Evolutionary conservation across 2,888 invertebrate genomes (phyloP), one percentile per base, ranked within the genome.

Genomic region (Blomia tropicalis): DNA sequence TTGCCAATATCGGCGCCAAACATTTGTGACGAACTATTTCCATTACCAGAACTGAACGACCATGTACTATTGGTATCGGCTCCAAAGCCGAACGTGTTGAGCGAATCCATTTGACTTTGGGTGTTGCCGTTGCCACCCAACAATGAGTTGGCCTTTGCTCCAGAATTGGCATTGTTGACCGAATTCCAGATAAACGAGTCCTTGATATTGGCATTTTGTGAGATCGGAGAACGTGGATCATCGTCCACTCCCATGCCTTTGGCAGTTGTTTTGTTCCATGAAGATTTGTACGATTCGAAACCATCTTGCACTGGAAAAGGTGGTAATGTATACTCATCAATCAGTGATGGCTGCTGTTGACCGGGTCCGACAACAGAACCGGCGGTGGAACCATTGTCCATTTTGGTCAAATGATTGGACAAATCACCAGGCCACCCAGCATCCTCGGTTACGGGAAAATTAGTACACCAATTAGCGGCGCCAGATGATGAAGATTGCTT

Each of bases 381-480:
- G 19, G 61, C 29, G 2, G 43, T 58, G 17, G 43, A 32, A 30
- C 44, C 47, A 25, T 32, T 47, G 19, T n/a, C 41, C 14, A 14
- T 41, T n/a, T 41, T 41, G 51, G 22, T n/a, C n/a, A n/a, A n/a
- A n/a, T n/a, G n/a, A n/a, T n/a, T n/a, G n/a, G n/a, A n/a, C 27
- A 43, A 11, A 31, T 58, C 58, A 29, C 29, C 44, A 2, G 59
- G 44, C 59, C 63, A 62, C 30, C 63, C 51, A n/a, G 29, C 43
- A 2, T 54, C 51, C 1, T 61, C 63, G 25, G 41, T 41, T 4
- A n/a, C 36, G 44, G 5, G 14, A 27, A 47, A 47, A n/a, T 47
- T 47, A 27, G 5, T 47, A 36, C 36, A 7, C 51, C 51, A 47
- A n/a, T 47, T 47, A n/a, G 51, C 7, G 14, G 41, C 41, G n/a